Conservation (phyloP, 2,113 vertebrate species). For the Suncus etruscus region DNA sequence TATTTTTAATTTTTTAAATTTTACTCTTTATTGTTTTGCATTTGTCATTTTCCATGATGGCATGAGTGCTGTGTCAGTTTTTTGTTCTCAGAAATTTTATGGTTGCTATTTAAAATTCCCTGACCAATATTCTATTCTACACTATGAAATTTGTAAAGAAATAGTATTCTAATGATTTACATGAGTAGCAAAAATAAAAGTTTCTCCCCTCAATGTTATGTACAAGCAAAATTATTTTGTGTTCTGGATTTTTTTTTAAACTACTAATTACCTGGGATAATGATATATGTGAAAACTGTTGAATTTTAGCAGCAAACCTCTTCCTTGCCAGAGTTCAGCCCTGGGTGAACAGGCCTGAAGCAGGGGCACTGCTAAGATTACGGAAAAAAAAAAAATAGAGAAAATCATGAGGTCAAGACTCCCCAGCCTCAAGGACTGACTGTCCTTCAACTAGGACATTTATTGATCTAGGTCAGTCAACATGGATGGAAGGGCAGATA, state of each 20-base stretch:
- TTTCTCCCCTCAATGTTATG: background rate
- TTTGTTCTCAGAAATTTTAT: no score
- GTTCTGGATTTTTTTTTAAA: conserved; percentile 36
- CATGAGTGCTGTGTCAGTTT: background rate
- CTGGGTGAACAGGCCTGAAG: no score
- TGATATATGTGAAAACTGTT: conserved; percentile 16
- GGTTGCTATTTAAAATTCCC: background rate
- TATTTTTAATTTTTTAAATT: conserved; percentile 33
- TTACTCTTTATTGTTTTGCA: conserved; percentile 3
- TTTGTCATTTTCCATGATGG: background rate
- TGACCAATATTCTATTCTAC: background rate
- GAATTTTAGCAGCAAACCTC: background rate
- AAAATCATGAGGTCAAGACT: no score
- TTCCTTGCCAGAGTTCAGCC: no score
- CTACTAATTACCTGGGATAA: background rate
- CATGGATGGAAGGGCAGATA: no score
- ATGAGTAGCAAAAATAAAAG: background rate
- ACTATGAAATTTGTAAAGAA: background rate
- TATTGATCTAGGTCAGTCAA: no score
- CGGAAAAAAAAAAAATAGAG: no score
- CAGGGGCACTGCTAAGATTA: no score
- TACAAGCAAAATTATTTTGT: conserved; percentile 27
- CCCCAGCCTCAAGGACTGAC: no score
- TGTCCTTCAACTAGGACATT: no score
- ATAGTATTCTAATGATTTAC: background rate